Evolutionary conservation across 1,140 invertebrate species (phyloP).

Genomic region (Vanessa atalanta): DNA sequence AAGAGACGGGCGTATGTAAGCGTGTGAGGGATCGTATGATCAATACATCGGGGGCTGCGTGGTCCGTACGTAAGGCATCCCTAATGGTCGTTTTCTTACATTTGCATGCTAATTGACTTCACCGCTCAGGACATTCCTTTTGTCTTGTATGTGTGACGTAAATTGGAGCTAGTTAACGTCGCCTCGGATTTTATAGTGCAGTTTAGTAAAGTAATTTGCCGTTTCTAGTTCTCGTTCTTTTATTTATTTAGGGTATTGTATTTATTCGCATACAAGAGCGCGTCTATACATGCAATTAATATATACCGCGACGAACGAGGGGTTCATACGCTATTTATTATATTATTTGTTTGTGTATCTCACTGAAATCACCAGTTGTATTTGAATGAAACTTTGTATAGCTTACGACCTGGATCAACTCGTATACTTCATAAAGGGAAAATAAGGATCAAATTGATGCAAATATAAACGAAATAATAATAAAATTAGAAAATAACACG

Average conservation of each 20-base stretch:
- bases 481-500: no score
- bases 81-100: slow-evolving; percentile 80
- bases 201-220: slow-evolving; percentile 37
- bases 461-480: no score
- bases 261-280: no score
- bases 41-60: slow-evolving; percentile 67
- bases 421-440: no score
- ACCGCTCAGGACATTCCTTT: slow-evolving; percentile 65
- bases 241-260: background rate
- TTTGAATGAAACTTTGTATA: no score
- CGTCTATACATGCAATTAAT: no score
- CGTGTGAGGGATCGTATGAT: slow-evolving; percentile 74
- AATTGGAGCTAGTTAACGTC: slow-evolving; percentile 60
- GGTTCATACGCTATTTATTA: no score
- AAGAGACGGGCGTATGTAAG: slow-evolving; percentile 77
- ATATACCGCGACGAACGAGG: no score
- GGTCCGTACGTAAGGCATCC: slow-evolving; percentile 51
- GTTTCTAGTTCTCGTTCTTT: slow-evolving; percentile 16
- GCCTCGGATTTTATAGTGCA: slow-evolving; percentile 44
- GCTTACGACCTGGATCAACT: no score
- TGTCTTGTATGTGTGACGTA: slow-evolving; percentile 62
- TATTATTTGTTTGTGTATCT: no score
- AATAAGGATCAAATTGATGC: no score
- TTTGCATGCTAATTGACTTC: slow-evolving; percentile 78
- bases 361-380: no score